Evolutionary conservation across 2,113 vertebrate genomes (phyloP), one percentile per base, ranked within the genome.

Genomic region (Syngnathus typhle): DNA sequence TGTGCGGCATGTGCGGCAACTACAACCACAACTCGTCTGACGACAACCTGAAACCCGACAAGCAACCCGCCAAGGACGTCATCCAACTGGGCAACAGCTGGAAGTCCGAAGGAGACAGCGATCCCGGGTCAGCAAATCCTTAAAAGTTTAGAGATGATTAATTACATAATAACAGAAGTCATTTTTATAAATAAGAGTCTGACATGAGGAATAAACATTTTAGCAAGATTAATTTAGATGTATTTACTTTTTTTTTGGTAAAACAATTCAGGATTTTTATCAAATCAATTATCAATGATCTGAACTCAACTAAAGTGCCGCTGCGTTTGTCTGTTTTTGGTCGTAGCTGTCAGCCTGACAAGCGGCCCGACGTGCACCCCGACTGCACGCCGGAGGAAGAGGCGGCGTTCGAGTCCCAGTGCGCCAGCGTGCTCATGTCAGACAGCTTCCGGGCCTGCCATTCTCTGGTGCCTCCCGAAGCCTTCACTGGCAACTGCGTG

Each of bases 1-100:
- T 94, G 51, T 95, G 94, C 0, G 94, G 93, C 4, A 85, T 94
- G 83, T 95, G 94, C 0, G 94, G 94, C 0, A 94, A 94, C 81
- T 94, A 91, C 86, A 94, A 94, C 1, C 74, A 82, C 0, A 73
- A 93, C 64, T 55, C 71, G 1, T 67, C 76, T 0, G 94, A 95
- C 4, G 94, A 95, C 18, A 80, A 91, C 51, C 72, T 91, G 73
- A 94, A 89, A 90, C 87, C 93, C 11, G 69, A 83, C 12, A 89
- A 91, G 0, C 75, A 77, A 1, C 86, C 89, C 9, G 91, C 93
- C 1, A 76, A 83, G 37, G 85, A 91, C 23, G 89, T 70, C 11
- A 77, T 80, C 1, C 82, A 92, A 60, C 89, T 94, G 73, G 91
- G 93, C 23, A 85, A 92, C 74, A 95, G 93, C 83, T 95, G 94